Conservation (phyloP, 2,888 invertebrate genomes). For the Tetragonisca angustula region DNA sequence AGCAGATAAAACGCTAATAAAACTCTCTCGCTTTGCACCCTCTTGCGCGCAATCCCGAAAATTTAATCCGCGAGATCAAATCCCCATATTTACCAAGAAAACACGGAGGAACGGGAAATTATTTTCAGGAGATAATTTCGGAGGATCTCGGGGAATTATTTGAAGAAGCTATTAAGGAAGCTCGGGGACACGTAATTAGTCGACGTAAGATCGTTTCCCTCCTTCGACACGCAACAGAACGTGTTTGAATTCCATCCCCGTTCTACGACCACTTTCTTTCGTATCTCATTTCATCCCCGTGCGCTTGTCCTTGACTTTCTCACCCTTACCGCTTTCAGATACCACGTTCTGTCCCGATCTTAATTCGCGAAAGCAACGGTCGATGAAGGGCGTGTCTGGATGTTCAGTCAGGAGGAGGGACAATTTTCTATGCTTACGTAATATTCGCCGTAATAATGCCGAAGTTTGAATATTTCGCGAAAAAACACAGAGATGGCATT, state of each 20-base stretch:
- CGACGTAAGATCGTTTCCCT: constrained; percentile 23
- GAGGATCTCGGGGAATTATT: background rate
- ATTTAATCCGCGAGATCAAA: constrained; percentile 50
- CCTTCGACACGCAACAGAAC: constrained; percentile 19
- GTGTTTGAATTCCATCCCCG: constrained; percentile 50
- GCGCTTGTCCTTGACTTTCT: constrained; percentile 71
- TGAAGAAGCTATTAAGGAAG: background rate
- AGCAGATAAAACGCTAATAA: constrained; percentile 71
- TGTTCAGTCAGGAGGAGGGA: constrained; percentile 53
- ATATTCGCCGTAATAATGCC: background rate
- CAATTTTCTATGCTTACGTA: constrained; percentile 24
- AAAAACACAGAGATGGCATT: background rate
- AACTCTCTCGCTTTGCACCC: constrained; percentile 46
- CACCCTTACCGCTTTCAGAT: constrained; percentile 62
- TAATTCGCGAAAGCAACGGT: constrained; percentile 70
- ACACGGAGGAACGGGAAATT: background rate
- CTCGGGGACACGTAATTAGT: background rate
- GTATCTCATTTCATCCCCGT: constrained; percentile 54
- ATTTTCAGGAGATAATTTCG: background rate
- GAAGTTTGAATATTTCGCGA: constrained; percentile 2
- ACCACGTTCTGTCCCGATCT: constrained; percentile 65
- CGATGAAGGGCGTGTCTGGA: constrained; percentile 70
- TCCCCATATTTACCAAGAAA: constrained; percentile 32
- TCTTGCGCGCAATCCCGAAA: constrained; percentile 39
- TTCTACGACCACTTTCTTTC: constrained; percentile 44